Evolutionary conservation across 2,888 invertebrate species (phyloP), one percentile per base, ranked within the genome.

Genomic region (Syrista parreyssii): DNA sequence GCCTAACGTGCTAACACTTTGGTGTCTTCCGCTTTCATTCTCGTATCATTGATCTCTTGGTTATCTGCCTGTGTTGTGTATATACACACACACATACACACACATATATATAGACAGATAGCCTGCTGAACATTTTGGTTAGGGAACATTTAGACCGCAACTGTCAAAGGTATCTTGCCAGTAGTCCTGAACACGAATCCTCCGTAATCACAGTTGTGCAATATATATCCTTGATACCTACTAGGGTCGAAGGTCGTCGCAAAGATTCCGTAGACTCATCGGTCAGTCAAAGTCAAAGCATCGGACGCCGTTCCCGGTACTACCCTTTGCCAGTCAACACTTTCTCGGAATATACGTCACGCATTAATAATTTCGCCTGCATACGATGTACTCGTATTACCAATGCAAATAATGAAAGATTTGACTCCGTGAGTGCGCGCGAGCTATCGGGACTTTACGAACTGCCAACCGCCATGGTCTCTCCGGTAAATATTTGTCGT

Each of bases 401-500:
- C 84, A 82, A 82, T 82, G 87, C 83, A 86, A 87, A 87, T 86
- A 87, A 84, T 83, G 80, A 79, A 80, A 82, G 83, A 82, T 82
- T 82, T 80, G 81, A 81, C 82, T 81, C 74, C 80, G 75, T 35
- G 72, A 71, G 69, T 69, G 75, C 12, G 73, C 40, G 74, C 68
- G 69, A 73, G 33, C 40, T 30, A 71, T 80, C 79, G 78, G 82
- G 82, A 79, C 71, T 33, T 71, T 71, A 33, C 31, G 81, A 80
- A 84, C 82, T 84, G 80, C 79, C 80, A 81, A 82, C 80, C 84
- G 82, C 80, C 83, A 82, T 82, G 86, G 86, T 86, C 87, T 86
- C 86, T 85, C 83, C 80, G 82, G 88, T 86, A 89, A 88, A 89
- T 89, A 88, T 89, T 88, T 88, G 87, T 81, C 82, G 76, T 82